Conservation (phyloP, 2,888 invertebrate species). For the Hesperia comma region DNA sequence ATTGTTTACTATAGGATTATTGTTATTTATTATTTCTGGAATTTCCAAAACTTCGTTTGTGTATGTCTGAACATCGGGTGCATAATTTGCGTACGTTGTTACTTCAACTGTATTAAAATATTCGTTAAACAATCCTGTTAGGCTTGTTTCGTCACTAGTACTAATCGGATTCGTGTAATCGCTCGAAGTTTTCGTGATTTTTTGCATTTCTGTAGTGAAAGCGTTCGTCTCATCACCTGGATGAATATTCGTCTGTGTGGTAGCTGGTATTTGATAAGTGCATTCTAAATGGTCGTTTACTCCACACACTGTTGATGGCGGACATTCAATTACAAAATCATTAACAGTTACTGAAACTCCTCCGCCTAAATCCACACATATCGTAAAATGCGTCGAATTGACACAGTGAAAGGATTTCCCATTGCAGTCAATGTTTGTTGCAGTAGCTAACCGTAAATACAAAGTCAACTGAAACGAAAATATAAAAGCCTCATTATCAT, state of each 20-base stretch:
- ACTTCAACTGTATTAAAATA: constrained; percentile 44
- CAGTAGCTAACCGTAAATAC: constrained; percentile 47
- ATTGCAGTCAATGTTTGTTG: constrained; percentile 68
- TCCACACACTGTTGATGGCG: constrained; percentile 64
- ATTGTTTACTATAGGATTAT: neutral
- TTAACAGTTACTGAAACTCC: constrained; percentile 71
- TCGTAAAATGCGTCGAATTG: constrained; percentile 76
- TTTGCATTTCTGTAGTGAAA: constrained; percentile 4
- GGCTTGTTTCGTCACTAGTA: neutral
- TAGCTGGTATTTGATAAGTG: constrained; percentile 56
- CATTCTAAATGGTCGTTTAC: constrained; percentile 69
- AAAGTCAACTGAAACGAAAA: constrained; percentile 58
- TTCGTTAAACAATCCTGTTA: constrained; percentile 39
- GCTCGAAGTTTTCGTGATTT: neutral
- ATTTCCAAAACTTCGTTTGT: too few species aligned
- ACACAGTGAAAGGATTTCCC: constrained; percentile 77
- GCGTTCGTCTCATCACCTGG: constrained; percentile 45
- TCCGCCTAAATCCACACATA: constrained; percentile 76
- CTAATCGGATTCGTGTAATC: neutral
- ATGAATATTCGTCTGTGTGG: constrained; percentile 41
- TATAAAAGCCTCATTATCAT: constrained; percentile 3
- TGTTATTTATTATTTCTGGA: too few species aligned
- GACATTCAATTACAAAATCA: constrained; percentile 68
- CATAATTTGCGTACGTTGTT: neutral
- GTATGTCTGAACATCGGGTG: neutral